phyloP scores from a whole-genome alignment of 1,140 invertebrate species.

The Trachymyrmex septentrionalis region DNA sequence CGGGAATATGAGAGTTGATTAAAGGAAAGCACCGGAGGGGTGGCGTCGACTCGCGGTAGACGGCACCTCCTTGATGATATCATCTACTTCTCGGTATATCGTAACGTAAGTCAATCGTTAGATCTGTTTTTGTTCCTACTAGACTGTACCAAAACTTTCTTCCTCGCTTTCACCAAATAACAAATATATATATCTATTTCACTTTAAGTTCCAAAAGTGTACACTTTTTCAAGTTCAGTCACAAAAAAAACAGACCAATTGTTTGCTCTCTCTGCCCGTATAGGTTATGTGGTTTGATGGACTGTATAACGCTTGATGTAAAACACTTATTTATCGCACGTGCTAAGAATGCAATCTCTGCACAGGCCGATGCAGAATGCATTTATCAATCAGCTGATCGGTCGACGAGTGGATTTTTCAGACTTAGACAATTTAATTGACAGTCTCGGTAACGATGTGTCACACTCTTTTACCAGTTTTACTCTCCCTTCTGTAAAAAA shows the following conservation, averaged over 20 bases:
- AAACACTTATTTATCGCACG: neutral
- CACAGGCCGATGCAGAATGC: too few relatives aligned
- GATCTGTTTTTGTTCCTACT: neutral
- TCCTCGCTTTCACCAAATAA: too few relatives aligned
- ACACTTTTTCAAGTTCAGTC: too few relatives aligned
- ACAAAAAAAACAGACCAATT: neutral
- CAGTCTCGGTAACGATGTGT: neutral
- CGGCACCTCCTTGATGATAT: neutral
- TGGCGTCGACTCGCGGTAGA: neutral
- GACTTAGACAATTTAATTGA: neutral
- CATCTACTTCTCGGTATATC: neutral
- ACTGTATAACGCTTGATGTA: too few relatives aligned
- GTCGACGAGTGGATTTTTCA: neutral
- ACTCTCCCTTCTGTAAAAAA: neutral
- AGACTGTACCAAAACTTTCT: too few relatives aligned
- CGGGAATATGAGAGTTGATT: neutral
- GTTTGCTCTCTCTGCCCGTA: slow-evolving; percentile 1
- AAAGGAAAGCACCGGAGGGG: neutral
- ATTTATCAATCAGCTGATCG: neutral
- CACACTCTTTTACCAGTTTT: neutral
- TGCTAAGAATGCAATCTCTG: neutral
- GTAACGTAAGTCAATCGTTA: slow-evolving; percentile 42
- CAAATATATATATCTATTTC: too few relatives aligned
- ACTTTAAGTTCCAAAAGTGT: too few relatives aligned
- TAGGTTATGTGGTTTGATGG: slow-evolving; percentile 52